Evolutionary conservation across 2,113 vertebrate genomes (phyloP).

Genomic region (Rhea americana): DNA sequence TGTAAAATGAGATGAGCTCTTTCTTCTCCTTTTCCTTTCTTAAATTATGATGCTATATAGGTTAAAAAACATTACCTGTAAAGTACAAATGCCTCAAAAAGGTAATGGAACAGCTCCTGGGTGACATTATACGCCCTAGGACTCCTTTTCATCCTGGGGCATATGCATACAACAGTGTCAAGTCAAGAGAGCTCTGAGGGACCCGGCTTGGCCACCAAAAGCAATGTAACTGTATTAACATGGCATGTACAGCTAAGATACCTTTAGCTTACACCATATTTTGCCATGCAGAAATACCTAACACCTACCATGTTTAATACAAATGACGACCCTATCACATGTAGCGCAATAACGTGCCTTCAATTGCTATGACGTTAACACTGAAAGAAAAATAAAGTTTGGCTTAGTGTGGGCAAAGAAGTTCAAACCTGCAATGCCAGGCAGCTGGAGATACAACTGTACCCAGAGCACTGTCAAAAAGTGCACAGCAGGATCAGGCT

Average conservation of each 20-base stretch:
- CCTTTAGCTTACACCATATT: background rate
- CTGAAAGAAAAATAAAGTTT: background rate
- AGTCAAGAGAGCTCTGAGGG: background rate
- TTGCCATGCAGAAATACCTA: background rate
- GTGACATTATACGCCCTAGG: background rate
- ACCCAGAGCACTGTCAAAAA: background rate
- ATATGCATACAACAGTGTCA: background rate
- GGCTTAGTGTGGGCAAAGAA: background rate
- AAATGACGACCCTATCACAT: background rate
- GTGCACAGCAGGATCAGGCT: background rate
- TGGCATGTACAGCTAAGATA: background rate
- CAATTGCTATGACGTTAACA: background rate
- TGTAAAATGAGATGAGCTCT: background rate
- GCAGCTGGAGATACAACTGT: background rate
- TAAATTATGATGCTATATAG: background rate
- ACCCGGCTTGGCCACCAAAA: background rate
- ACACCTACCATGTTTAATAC: background rate
- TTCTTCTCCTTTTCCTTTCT: background rate
- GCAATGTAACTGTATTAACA: fast-evolving
- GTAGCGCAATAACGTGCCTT: too few species aligned
- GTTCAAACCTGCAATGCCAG: background rate
- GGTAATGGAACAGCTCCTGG: background rate
- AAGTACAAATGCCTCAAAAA: background rate
- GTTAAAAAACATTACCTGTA: background rate
- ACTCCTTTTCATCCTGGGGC: background rate